Conservation (phyloP, 2,888 invertebrate species). For the Drosophila nr. perissopoda region DNA sequence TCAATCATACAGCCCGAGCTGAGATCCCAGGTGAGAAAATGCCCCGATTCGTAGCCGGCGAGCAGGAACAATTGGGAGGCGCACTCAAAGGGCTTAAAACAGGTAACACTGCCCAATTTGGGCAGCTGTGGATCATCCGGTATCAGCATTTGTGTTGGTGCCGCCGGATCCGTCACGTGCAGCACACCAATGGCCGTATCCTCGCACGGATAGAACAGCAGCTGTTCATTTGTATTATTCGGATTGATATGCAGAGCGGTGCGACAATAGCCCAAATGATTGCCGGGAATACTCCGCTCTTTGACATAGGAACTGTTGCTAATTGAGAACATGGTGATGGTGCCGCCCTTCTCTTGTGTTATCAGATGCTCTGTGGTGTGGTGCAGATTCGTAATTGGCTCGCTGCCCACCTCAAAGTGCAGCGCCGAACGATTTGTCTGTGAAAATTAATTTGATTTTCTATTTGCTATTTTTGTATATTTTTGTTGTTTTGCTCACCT, state of each 20-base stretch:
- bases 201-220: constrained; percentile 89
- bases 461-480: constrained; percentile 4
- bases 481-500: constrained; percentile 86
- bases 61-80: constrained; percentile 87
- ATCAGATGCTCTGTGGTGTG: constrained; percentile 88
- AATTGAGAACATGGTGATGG: constrained; percentile 88
- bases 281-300: constrained; percentile 87
- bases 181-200: constrained; percentile 85
- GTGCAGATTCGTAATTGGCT: constrained; percentile 84
- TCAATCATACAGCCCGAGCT: constrained; percentile 85
- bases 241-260: constrained; percentile 84
- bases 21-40: constrained; percentile 90
- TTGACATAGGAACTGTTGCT: constrained; percentile 88
- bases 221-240: constrained; percentile 82
- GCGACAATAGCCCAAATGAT: constrained; percentile 90
- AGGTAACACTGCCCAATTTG: constrained; percentile 87
- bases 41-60: constrained; percentile 91
- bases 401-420: constrained; percentile 88
- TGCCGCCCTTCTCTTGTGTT: constrained; percentile 91
- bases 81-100: constrained; percentile 86
- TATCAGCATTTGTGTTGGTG: constrained; percentile 82
- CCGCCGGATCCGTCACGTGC: constrained; percentile 84
- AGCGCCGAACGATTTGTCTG: constrained; percentile 90
- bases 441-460: not conserved
- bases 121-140: constrained; percentile 81